Base-by-base conservation (phyloP, 2,113 vertebrate genomes). In the Lota lota region DNA sequence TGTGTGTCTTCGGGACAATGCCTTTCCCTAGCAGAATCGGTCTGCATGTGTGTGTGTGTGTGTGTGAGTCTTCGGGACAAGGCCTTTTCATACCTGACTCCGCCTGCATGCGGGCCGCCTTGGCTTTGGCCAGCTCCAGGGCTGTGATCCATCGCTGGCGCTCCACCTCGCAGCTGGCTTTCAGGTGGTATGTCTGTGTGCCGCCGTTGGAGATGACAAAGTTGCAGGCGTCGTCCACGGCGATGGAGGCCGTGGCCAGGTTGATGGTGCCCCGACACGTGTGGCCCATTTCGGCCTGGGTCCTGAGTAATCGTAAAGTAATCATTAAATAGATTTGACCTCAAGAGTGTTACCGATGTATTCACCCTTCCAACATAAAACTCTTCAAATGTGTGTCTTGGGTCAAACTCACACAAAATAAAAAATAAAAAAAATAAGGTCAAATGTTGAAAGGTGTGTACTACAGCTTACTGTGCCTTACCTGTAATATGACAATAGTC, bases 231-330 rank as follows among this genome's bases (percentile, higher is more conserved):
- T 99, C 97, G 64, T 99, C 97, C 81, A 98, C 96, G 0, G 92
- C 90, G 80, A 99, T 99, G 69, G 94, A 95, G 67, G 97, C 97
- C 0, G 96, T 99, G 66, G 96, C 96, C 36, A 99, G 85, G 88
- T 99, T 99, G 78, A 99, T 99, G 56, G 97, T 99, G 22, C 97
- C 97, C 0, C 97, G 92, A 84, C 97, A 99, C 0, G 97, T 99
- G 77, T 99, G 97, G 10, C 95, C 92, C 97, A 98, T 98, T 88
- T 99, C 97, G 0, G 97, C 97, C 84, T 97, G 97, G 24, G 97
- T 97, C 71, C 96, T 97, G 78, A 22, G 4, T 36, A 67, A 8
- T 20, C 11, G 64, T 17, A 4, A 65, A 58, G 21, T 15, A 21
- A 68, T 7, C 22, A 18, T 54, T 57, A 3, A 57, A n/a, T 57